Evolutionary conservation across 2,797 vertebrate genomes (phyloP), one percentile per base, ranked within the genome.

Genomic region (Hippocampus kuda): DNA sequence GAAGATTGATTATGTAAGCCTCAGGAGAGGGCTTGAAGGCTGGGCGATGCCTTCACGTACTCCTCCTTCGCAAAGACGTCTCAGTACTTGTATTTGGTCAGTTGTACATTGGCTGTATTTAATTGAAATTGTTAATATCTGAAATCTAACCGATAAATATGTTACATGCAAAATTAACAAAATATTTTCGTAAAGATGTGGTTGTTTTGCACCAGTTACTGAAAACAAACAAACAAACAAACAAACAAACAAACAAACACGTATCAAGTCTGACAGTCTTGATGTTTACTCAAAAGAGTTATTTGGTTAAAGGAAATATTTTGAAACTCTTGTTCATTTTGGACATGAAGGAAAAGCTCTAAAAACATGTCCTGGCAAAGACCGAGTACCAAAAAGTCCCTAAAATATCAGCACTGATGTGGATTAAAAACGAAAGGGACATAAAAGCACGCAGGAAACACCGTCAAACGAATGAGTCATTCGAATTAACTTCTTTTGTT

Each of bases 1-100:
- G 27, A 7, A 34, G 27, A 5, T 59, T 79, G 75, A 83, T 91
- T 91, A 90, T 83, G 91, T 84, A 88, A 88, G 65, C 69, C 75
- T 76, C 70, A 51, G 70, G 80, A 85, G 81, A 85, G 75, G 63
- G 60, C 46, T 65, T 65, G 77, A 76, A 68, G 76, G 66, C 73
- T 30, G 24, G 24, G 42, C 63, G 63, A 16, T 68, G 79, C 86
- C 24, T 88, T 88, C 83, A 83, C 0, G 75, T 2, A 46, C 77
- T 3, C 51, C 56, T 53, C 24, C 18, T 7, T 1, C 54, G 11
- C 61, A 24, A 66, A 0, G 74, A 80, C 6, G 7, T 74, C 9
- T 69, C 13, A 0, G 0, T 7, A 20, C 20, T 61, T 20, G 7
- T 38, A 20, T 60, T 60, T 18, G 7, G 15, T 27, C 26, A 24